Evolutionary conservation across 2,888 invertebrate genomes (phyloP).

Genomic region (Pheosia tremula): DNA sequence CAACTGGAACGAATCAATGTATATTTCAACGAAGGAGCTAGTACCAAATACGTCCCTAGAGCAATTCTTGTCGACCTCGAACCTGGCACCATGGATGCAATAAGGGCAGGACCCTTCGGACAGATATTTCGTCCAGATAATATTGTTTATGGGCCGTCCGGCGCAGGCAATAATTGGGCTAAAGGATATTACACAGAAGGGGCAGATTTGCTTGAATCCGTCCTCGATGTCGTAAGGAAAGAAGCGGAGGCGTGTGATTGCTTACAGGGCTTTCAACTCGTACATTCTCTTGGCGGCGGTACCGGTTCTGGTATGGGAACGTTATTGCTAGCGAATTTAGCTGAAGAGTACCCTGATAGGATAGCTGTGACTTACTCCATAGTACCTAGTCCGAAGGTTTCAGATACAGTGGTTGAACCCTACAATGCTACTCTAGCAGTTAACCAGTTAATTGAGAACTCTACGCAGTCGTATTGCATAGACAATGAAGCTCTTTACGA

Average conservation of each 20-base stretch:
- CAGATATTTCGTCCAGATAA: constrained; percentile 89
- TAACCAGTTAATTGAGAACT: constrained; percentile 88
- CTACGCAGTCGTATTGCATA: constrained; percentile 86
- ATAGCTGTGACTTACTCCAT: constrained; percentile 88
- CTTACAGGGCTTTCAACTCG: constrained; percentile 85
- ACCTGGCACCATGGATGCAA: constrained; percentile 84
- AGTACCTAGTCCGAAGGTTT: constrained; percentile 89
- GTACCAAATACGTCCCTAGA: constrained; percentile 66
- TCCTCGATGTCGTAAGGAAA: constrained; percentile 81
- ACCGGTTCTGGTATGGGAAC: constrained; percentile 91
- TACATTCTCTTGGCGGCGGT: constrained; percentile 89
- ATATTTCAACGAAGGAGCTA: constrained; percentile 88
- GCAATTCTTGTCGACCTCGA: constrained; percentile 70
- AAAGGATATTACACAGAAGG: constrained; percentile 89
- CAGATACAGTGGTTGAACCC: constrained; percentile 87
- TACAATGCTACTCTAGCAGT: constrained; percentile 89
- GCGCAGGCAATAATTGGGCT: constrained; percentile 85
- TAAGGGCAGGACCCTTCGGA: constrained; percentile 86
- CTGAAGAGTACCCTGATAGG: constrained; percentile 90
- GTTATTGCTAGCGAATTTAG: constrained; percentile 86
- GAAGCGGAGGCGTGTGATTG: constrained; percentile 89
- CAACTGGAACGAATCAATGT: constrained; percentile 91
- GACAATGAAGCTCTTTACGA: constrained; percentile 92
- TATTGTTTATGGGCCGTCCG: constrained; percentile 85
- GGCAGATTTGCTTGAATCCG: constrained; percentile 85